Conservation (phyloP, 2,113 vertebrate genomes). For the Pedetes capensis region DNA sequence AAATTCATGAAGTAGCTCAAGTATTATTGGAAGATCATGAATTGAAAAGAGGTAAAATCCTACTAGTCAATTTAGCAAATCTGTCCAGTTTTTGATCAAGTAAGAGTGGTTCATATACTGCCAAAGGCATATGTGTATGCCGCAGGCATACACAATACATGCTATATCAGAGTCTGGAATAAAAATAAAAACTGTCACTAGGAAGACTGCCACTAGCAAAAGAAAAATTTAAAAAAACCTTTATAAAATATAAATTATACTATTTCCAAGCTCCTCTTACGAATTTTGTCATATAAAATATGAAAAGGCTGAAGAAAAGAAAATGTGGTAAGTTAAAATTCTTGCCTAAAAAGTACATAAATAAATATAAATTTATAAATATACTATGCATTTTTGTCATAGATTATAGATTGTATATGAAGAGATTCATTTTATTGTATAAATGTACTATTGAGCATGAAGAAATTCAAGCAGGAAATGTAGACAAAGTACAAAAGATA, state of each 20-base stretch:
- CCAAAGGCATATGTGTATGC: neutral
- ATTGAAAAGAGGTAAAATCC: neutral
- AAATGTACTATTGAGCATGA: neutral
- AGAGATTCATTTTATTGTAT: neutral
- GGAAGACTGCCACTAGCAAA: constrained; percentile 1
- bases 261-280: neutral
- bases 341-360: neutral
- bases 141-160: neutral
- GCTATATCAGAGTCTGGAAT: neutral
- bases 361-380: constrained; percentile 10
- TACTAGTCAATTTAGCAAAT: neutral
- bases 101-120: neutral
- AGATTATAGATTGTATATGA: neutral
- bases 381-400: neutral
- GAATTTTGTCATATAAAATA: constrained; percentile 42
- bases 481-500: neutral
- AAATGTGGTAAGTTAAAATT: neutral
- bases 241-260: constrained; percentile 58
- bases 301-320: neutral
- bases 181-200: constrained; percentile 49
- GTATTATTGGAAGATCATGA: neutral
- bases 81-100: constrained; percentile 36
- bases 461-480: neutral
- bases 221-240: constrained; percentile 44
- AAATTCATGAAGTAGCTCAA: neutral